These are phyloP conservation scores for Heliocidaris erythrogramma DNA, from an alignment of 35 echinoderm and acorn worm genomes.

Conservation along the genomic window DNA sequence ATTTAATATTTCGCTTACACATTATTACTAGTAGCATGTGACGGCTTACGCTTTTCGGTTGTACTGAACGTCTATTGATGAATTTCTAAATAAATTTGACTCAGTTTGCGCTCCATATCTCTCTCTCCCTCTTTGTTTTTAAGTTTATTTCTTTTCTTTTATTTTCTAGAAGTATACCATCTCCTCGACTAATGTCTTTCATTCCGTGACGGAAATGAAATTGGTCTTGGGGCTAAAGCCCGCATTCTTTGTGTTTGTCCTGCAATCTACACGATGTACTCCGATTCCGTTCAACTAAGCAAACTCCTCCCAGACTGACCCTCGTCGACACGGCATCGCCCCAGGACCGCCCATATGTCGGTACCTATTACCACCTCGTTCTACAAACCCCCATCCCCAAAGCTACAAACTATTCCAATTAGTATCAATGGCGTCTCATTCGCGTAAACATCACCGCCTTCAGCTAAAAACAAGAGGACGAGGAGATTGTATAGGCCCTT, in stretches of 20 bases:
- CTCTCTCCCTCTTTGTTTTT: background rate
- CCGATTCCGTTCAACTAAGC: slow-evolving; percentile 1
- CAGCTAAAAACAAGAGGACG: background rate
- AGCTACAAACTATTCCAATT: slow-evolving; percentile 21
- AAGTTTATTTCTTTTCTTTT: background rate
- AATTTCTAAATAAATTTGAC: background rate
- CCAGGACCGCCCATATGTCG: background rate
- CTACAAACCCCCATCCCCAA: background rate
- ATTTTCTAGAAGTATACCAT: too few species aligned
- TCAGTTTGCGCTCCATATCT: background rate
- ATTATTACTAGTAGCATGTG: too few species aligned
- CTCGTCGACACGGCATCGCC: background rate
- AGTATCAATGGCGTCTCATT: background rate
- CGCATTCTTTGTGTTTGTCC: background rate
- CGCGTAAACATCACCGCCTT: slow-evolving; percentile 28
- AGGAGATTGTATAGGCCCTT: background rate
- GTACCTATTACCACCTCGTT: slow-evolving; percentile 5
- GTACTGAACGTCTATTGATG: background rate
- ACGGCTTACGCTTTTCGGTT: too few species aligned
- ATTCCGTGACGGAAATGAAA: background rate
- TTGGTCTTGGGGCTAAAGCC: background rate
- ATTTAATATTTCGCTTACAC: background rate
- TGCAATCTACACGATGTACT: slow-evolving; percentile 2
- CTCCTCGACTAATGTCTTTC: background rate
- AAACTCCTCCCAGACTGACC: background rate